phyloP scores from a whole-genome alignment of 2,113 vertebrate genomes.

The Nipponia nippon region DNA sequence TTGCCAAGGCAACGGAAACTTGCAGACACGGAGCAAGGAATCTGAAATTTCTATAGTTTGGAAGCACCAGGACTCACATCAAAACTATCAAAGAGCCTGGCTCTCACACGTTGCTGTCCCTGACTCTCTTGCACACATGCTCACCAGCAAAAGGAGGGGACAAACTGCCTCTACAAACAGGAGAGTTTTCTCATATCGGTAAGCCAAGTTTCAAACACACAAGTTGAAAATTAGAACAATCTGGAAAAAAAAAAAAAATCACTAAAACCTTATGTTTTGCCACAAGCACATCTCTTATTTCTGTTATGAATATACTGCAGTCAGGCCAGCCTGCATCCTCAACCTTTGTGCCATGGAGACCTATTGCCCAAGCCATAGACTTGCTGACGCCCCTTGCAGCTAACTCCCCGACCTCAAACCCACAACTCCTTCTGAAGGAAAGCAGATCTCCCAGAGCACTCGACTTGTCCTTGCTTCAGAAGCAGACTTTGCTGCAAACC shows the following conservation, averaged over 20 bases:
- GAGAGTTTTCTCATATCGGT: background rate
- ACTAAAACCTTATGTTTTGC: background rate
- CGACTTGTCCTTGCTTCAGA: background rate
- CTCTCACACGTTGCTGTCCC: background rate
- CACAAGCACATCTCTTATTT: background rate
- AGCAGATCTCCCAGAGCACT: background rate
- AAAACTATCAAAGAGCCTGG: accelerated
- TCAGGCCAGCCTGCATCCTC: background rate
- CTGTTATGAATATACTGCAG: background rate
- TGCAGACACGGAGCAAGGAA: background rate
- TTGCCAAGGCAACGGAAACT: background rate
- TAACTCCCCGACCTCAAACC: background rate
- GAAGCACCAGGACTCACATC: background rate
- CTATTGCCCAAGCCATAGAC: background rate
- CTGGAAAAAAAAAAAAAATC: background rate
- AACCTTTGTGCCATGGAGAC: accelerated
- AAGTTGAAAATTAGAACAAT: background rate
- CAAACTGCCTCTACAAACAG: background rate
- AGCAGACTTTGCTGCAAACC: background rate
- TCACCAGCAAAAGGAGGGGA: background rate
- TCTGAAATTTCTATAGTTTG: background rate
- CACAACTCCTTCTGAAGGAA: background rate
- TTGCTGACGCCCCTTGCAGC: background rate
- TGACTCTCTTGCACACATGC: accelerated
- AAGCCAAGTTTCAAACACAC: background rate